Percentiles rank a stretch among this genome's conserved stretches.
Conservation (phyloP, 2,113 vertebrate genomes). For the Pristiophorus japonicus region DNA sequence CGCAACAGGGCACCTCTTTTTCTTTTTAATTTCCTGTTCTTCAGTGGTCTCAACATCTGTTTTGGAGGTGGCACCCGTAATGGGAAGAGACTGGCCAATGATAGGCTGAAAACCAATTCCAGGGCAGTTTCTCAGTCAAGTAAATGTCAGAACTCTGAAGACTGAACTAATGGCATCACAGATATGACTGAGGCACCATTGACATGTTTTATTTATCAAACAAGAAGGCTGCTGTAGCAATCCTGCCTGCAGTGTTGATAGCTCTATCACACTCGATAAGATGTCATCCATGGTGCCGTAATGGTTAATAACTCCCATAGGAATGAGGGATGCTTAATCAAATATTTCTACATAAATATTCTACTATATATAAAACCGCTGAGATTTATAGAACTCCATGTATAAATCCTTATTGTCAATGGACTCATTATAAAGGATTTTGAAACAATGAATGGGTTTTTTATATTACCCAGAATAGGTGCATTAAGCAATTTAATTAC, state of each 20-base stretch:
- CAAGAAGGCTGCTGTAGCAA: background rate
- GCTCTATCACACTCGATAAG: background rate
- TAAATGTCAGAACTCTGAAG: background rate
- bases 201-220: background rate
- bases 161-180: background rate
- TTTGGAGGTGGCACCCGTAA: background rate
- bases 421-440: background rate
- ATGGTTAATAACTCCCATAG: background rate
- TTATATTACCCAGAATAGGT: background rate
- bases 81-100: background rate
- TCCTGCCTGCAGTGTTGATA: background rate
- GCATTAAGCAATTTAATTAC: background rate
- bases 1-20: too few relatives aligned
- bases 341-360: background rate
- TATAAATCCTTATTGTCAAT: background rate
- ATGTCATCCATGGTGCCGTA: background rate
- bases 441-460: background rate
- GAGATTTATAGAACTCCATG: background rate
- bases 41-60: background rate
- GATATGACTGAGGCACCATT: background rate
- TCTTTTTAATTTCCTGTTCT: background rate
- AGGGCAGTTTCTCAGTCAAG: background rate
- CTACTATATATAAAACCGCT: background rate
- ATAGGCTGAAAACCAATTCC: background rate
- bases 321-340: background rate